These are phyloP conservation scores for Rhopalosiphum nymphaeae DNA, from an alignment of 2,888 invertebrate genomes.

Conservation along the genomic window DNA sequence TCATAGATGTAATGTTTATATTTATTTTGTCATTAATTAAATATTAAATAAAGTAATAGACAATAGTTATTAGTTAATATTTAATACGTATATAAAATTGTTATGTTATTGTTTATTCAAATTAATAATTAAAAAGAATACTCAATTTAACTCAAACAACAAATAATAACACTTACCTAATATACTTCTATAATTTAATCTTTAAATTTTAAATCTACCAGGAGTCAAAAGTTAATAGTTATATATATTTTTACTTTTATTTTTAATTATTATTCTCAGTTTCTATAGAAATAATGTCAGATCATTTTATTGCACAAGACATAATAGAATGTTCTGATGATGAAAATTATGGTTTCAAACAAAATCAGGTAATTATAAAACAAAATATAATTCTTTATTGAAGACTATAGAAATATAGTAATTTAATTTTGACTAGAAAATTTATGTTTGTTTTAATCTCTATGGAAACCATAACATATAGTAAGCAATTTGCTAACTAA, in stretches of 20 bases:
- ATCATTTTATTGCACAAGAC: background rate
- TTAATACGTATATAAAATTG: background rate
- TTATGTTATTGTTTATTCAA: background rate
- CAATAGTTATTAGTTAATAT: background rate
- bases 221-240: background rate
- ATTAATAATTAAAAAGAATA: background rate
- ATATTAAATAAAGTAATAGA: too few relatives aligned
- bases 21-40: too few relatives aligned
- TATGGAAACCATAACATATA: constrained; percentile 20
- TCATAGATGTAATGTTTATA: too few relatives aligned
- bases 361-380: constrained; percentile 59
- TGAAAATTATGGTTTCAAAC: constrained; percentile 67
- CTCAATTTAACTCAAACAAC: background rate
- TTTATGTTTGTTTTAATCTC: background rate
- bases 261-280: background rate
- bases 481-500: background rate
- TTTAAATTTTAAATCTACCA: background rate
- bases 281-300: constrained; percentile 21
- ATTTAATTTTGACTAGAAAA: background rate
- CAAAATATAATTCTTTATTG: background rate
- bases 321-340: constrained; percentile 67
- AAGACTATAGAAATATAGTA: background rate
- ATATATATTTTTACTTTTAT: background rate
- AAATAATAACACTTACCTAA: background rate
- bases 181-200: background rate